These are phyloP conservation scores for Peromyscus polionotus DNA, from an alignment of 2,113 vertebrate species.

Conservation along the genomic window DNA sequence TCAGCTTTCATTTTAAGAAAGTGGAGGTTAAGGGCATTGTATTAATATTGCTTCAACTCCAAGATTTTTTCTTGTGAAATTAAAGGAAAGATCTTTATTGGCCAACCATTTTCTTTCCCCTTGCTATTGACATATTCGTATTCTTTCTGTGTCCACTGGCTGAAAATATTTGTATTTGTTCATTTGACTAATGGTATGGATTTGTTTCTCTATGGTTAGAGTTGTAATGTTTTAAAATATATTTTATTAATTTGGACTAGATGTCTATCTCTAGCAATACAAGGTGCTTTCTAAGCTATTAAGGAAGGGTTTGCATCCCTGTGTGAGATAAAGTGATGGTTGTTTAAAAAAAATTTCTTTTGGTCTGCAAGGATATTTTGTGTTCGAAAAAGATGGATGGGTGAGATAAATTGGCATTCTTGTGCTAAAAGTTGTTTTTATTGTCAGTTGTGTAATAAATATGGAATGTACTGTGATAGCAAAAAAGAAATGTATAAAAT, in stretches of 20 bases:
- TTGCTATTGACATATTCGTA: slow-evolving; percentile 88
- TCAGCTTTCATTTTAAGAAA: slow-evolving; percentile 89
- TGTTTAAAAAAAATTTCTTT: slow-evolving; percentile 88
- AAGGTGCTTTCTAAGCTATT: slow-evolving; percentile 91
- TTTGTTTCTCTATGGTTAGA: slow-evolving; percentile 92
- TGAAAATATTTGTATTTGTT: slow-evolving; percentile 93
- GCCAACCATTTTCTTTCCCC: slow-evolving; percentile 86
- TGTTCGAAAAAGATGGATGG: slow-evolving; percentile 91
- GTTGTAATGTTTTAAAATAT: slow-evolving; percentile 91
- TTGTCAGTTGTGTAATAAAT: slow-evolving; percentile 85
- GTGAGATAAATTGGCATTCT: slow-evolving; percentile 96
- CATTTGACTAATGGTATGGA: slow-evolving; percentile 89
- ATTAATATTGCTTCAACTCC: slow-evolving; percentile 84
- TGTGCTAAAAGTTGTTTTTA: slow-evolving; percentile 91
- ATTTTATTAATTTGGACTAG: slow-evolving; percentile 92
- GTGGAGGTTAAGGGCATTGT: slow-evolving; percentile 86
- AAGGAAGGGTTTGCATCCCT: slow-evolving; percentile 85
- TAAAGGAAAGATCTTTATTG: slow-evolving; percentile 86
- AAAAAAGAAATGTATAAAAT: slow-evolving; percentile 37
- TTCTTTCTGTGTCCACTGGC: slow-evolving; percentile 90
- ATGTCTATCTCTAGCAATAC: slow-evolving; percentile 96
- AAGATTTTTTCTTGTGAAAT: slow-evolving; percentile 85
- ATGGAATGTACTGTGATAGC: slow-evolving; percentile 79
- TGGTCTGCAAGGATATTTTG: slow-evolving; percentile 98
- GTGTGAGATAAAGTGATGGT: slow-evolving; percentile 89